phyloP scores from a whole-genome alignment of 2,113 vertebrate species.

The Oxyura jamaicensis region DNA sequence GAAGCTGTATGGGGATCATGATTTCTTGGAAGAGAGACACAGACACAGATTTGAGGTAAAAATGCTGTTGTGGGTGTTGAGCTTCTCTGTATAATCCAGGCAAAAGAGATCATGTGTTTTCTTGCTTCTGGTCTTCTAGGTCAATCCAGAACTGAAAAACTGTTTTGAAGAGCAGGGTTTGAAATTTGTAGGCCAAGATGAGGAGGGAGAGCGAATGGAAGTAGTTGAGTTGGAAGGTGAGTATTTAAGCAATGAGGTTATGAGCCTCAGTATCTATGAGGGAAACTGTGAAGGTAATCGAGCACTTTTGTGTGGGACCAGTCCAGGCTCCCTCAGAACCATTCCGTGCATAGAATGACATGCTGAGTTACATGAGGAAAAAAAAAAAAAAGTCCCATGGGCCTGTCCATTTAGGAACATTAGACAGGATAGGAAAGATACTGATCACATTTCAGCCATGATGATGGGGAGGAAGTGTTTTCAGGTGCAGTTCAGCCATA shows the following conservation, averaged over 20 bases:
- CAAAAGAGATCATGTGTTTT: neutral
- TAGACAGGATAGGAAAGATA: neutral
- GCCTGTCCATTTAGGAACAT: neutral
- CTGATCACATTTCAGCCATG: too few species aligned
- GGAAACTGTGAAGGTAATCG: neutral
- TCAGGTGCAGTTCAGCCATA: neutral
- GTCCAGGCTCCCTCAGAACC: neutral
- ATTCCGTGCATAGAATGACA: neutral
- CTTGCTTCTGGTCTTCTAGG: slow-evolving; percentile 71
- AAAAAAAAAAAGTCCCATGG: neutral
- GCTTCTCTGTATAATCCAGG: neutral
- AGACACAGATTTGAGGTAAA: slow-evolving; percentile 95
- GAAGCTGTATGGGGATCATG: slow-evolving; percentile 89
- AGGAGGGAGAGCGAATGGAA: slow-evolving; percentile 96
- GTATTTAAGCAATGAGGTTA: neutral
- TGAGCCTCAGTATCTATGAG: neutral
- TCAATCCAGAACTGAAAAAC: slow-evolving; percentile 91
- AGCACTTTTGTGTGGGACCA: neutral
- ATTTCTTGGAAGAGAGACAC: slow-evolving; percentile 93
- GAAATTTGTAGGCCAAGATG: slow-evolving; percentile 92
- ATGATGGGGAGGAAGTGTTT: neutral
- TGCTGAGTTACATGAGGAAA: neutral
- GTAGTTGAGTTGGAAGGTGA: slow-evolving; percentile 92
- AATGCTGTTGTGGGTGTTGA: neutral
- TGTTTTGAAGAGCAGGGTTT: slow-evolving; percentile 90